phyloP scores from a whole-genome alignment of 2,797 vertebrate species.

The Crypturellus tataupa region DNA sequence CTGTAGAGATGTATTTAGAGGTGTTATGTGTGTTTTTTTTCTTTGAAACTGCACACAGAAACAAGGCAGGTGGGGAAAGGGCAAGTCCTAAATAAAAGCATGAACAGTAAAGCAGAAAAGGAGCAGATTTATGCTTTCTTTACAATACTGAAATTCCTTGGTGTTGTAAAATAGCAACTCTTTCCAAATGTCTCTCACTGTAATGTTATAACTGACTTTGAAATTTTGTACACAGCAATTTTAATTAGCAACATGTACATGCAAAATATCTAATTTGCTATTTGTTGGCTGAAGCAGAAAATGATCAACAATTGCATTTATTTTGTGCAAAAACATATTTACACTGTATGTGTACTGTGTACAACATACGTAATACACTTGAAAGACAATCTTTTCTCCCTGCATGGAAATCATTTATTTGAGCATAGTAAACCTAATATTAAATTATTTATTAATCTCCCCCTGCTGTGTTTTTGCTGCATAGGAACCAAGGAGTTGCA shows the following conservation, averaged over 20 bases:
- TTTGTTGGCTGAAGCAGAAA: slow-evolving; percentile 2
- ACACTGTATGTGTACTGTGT: background rate
- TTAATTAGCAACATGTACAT: background rate
- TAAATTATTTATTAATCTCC: slow-evolving; percentile 4
- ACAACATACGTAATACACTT: background rate
- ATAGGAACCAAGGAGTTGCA: background rate
- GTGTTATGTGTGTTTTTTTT: background rate
- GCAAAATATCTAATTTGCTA: background rate
- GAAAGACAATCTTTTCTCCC: background rate
- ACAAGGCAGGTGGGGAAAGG: background rate
- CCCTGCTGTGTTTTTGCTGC: background rate
- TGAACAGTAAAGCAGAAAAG: background rate
- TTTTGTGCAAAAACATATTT: background rate
- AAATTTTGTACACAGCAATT: background rate
- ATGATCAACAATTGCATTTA: background rate
- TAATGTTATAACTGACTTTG: background rate
- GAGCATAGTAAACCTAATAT: background rate
- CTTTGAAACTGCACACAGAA: background rate
- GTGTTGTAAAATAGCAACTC: background rate
- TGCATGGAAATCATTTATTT: background rate
- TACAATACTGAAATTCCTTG: background rate
- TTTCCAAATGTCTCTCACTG: background rate
- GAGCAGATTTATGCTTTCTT: background rate
- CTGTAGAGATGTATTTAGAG: background rate
- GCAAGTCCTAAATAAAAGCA: background rate